phyloP scores from a whole-genome alignment of 2,113 vertebrate species.

The Pedionomus torquatus region DNA sequence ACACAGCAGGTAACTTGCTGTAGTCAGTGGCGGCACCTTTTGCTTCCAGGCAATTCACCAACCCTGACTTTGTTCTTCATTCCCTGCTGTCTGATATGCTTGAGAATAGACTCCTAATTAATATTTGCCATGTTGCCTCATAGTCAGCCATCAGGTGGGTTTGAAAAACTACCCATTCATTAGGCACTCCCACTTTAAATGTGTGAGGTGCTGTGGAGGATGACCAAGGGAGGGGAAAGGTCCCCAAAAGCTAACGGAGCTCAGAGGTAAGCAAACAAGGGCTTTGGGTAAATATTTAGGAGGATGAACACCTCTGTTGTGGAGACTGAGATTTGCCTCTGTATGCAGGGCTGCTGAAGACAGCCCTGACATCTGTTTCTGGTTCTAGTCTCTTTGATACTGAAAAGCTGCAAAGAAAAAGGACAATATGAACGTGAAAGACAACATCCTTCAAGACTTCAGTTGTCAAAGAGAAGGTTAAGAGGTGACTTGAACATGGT shows the following conservation, averaged over 20 bases:
- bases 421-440: background rate
- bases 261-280: background rate
- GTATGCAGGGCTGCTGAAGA: background rate
- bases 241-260: background rate
- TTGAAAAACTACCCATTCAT: background rate
- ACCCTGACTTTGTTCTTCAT: conserved; percentile 16
- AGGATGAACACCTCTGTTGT: fast-evolving
- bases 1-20: background rate
- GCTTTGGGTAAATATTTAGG: background rate
- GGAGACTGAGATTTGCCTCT: background rate
- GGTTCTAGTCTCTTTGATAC: background rate
- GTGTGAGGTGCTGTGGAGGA: background rate
- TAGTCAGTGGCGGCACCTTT: background rate
- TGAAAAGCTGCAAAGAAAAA: background rate
- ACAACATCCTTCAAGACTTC: background rate
- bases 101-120: background rate
- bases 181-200: background rate
- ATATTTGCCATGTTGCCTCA: background rate
- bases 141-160: background rate
- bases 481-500: background rate
- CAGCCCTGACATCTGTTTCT: background rate
- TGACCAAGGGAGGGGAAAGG: background rate
- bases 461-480: background rate
- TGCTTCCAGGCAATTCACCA: background rate
- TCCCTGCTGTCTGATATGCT: background rate